phyloP scores from a whole-genome alignment of 2,113 vertebrate genomes.

The Papio anubis region DNA sequence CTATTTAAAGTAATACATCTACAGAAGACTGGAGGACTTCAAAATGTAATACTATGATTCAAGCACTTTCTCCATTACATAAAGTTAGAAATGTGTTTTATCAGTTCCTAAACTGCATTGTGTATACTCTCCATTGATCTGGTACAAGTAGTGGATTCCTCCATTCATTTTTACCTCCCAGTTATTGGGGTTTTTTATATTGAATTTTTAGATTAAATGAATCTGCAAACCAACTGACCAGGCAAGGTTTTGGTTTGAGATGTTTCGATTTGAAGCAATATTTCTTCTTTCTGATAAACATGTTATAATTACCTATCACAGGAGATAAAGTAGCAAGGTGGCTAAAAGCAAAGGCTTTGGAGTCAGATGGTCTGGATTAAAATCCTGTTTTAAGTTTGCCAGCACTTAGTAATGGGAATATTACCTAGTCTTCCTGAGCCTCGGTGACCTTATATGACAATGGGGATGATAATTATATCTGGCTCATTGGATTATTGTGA shows the following conservation, averaged over 20 bases:
- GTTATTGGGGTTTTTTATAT: background rate
- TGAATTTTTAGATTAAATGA: conserved; percentile 10
- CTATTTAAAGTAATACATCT: background rate
- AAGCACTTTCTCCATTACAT: background rate
- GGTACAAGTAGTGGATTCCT: background rate
- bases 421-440: background rate
- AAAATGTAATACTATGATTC: background rate
- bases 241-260: background rate
- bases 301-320: background rate
- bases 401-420: background rate
- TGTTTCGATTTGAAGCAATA: background rate
- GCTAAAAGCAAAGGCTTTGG: background rate
- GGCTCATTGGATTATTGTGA: background rate
- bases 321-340: background rate
- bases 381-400: background rate
- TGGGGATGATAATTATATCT: background rate
- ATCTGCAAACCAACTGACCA: background rate
- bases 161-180: background rate
- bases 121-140: background rate
- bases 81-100: background rate
- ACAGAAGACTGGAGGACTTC: background rate
- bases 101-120: background rate
- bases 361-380: background rate
- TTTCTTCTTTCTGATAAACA: background rate
- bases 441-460: background rate